Percentiles rank a stretch among this genome's conserved stretches.
Conservation (phyloP, 1,140 invertebrate genomes). For the Aphaenogaster ashmeadi region DNA sequence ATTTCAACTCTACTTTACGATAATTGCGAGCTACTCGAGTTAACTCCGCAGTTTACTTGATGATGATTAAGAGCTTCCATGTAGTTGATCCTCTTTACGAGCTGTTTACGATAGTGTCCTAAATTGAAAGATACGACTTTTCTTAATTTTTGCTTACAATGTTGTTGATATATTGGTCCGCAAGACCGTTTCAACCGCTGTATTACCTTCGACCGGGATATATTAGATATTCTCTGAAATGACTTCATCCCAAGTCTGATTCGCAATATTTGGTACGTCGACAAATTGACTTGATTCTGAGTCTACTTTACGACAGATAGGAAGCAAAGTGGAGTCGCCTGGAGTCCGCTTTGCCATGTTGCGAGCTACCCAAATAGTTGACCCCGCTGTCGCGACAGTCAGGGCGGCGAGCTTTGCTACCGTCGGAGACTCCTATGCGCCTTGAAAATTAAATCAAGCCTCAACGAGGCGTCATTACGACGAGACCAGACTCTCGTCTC, state of each 20-base stretch:
- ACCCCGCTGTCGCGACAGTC: constrained; percentile 27
- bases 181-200: not conserved
- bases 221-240: not conserved
- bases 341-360: not conserved
- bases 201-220: not conserved
- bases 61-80: constrained; percentile 35
- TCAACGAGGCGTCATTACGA: constrained; percentile 72
- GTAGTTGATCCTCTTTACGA: not conserved
- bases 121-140: not conserved
- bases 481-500: constrained; percentile 41
- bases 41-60: constrained; percentile 9
- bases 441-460: constrained; percentile 74
- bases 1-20: constrained; percentile 38
- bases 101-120: not conserved
- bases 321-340: not conserved
- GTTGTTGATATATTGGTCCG: not conserved
- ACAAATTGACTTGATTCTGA: not conserved
- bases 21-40: constrained; percentile 47
- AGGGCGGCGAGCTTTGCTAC: constrained; percentile 48
- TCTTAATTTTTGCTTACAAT: not conserved
- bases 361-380: constrained; percentile 15
- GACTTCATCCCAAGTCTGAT: not conserved
- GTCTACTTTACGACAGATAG: not conserved
- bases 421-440: constrained; percentile 39
- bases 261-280: constrained; percentile 12